Conservation (phyloP, 2,113 vertebrate species). For the Xiphophorus maculatus region DNA sequence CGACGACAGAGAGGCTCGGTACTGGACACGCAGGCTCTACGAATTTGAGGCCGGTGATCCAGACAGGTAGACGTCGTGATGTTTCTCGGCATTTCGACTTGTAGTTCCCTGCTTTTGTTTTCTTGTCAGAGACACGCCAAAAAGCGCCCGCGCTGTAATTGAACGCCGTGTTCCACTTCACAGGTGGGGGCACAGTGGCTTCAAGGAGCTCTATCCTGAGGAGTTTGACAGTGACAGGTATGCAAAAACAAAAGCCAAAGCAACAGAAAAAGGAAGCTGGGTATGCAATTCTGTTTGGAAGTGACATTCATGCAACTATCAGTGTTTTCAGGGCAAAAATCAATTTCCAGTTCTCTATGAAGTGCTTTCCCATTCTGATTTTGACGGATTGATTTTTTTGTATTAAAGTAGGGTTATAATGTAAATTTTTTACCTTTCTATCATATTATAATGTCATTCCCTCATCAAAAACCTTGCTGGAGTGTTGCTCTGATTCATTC, state of each 20-base stretch:
- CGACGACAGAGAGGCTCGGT: conserved; percentile 85
- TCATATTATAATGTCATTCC: no score
- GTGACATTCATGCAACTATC: background rate
- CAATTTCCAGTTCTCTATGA: background rate
- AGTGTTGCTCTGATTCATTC: no score
- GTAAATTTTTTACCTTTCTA: no score
- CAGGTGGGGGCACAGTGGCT: conserved; percentile 97
- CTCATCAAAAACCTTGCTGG: no score
- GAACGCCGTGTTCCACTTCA: conserved; percentile 35
- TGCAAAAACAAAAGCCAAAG: conserved; percentile 26
- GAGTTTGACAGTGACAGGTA: conserved; percentile 94
- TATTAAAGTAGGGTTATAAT: no score
- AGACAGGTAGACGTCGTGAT: conserved; percentile 82
- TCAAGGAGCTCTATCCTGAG: conserved; percentile 96
- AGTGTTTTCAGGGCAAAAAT: background rate
- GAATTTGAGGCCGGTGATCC: conserved; percentile 93
- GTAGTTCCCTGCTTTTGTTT: background rate
- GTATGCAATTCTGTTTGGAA: conserved; percentile 3
- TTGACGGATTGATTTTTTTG: background rate
- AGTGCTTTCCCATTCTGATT: background rate
- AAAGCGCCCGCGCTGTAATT: background rate
- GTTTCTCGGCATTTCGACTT: background rate
- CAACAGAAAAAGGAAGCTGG: background rate
- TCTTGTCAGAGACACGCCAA: background rate
- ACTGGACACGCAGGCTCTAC: conserved; percentile 92